Evolutionary conservation across 2,797 vertebrate genomes (phyloP).

Genomic region (Novumbra hubbsi): DNA sequence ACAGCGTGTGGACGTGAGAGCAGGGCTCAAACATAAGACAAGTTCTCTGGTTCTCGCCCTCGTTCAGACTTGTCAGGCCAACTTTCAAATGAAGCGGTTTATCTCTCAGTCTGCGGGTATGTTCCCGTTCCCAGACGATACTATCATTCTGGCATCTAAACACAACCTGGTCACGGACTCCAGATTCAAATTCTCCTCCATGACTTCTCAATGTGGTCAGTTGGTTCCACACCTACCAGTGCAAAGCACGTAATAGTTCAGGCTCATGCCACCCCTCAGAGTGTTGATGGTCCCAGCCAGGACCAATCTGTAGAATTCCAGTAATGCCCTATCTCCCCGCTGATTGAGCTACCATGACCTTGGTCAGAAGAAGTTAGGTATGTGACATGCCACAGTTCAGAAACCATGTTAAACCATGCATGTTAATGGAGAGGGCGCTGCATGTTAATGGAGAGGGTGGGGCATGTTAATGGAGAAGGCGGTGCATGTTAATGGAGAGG

Average conservation of each 20-base stretch:
- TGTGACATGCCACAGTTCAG: slow-evolving; percentile 14
- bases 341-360: slow-evolving; percentile 26
- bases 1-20: not conserved
- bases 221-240: not conserved
- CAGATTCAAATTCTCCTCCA: not conserved
- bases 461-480: too few species aligned
- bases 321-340: not conserved
- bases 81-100: not conserved
- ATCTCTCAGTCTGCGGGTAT: not conserved
- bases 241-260: not conserved
- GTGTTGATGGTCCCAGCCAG: not conserved
- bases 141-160: not conserved
- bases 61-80: not conserved
- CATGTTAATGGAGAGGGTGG: too few species aligned
- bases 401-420: too few species aligned
- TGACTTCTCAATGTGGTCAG: not conserved
- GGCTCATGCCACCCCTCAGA: not conserved
- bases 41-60: not conserved
- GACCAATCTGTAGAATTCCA: too few species aligned
- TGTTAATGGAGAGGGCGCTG: too few species aligned
- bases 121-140: not conserved
- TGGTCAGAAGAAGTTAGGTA: slow-evolving; percentile 14
- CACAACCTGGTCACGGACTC: not conserved
- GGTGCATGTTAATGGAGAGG: too few species aligned
- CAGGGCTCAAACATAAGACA: not conserved